phyloP scores from a whole-genome alignment of 2,797 vertebrate species.

The Acrossocheilus fasciatus region DNA sequence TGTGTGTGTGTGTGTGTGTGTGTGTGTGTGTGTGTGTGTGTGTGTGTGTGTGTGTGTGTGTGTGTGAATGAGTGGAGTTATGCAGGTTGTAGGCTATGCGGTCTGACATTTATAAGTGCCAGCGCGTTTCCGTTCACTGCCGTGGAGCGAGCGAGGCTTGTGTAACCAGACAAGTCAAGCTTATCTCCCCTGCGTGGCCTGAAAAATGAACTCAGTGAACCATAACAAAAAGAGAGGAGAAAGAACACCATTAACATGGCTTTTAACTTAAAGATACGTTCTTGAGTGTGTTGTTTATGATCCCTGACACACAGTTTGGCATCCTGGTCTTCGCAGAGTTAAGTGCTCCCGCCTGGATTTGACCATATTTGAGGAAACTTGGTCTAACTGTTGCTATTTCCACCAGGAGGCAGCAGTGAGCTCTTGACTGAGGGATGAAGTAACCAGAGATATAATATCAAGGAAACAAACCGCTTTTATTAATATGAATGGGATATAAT shows the following conservation, averaged over 20 bases:
- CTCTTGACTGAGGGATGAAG: neutral
- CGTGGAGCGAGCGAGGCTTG: neutral
- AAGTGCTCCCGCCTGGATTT: neutral
- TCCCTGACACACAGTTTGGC: neutral
- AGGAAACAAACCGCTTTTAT: neutral
- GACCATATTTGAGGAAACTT: neutral
- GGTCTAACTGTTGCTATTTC: neutral
- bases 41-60: neutral
- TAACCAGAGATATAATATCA: neutral
- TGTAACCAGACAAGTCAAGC: neutral
- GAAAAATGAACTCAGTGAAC: slow-evolving; percentile 21
- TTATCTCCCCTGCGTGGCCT: neutral
- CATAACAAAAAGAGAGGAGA: neutral
- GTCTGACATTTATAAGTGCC: slow-evolving; percentile 59
- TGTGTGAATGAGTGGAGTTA: neutral
- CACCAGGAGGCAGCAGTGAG: slow-evolving; percentile 5
- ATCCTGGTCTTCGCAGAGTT: neutral
- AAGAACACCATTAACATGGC: neutral
- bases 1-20: neutral
- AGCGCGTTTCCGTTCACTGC: slow-evolving; percentile 41
- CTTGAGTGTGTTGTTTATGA: neutral
- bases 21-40: neutral
- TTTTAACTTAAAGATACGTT: neutral
- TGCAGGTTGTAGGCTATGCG: slow-evolving; percentile 46
- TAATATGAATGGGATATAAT: neutral